Evolutionary conservation across 2,888 invertebrate genomes (phyloP).

Genomic region (Pachydiplax longipennis): DNA sequence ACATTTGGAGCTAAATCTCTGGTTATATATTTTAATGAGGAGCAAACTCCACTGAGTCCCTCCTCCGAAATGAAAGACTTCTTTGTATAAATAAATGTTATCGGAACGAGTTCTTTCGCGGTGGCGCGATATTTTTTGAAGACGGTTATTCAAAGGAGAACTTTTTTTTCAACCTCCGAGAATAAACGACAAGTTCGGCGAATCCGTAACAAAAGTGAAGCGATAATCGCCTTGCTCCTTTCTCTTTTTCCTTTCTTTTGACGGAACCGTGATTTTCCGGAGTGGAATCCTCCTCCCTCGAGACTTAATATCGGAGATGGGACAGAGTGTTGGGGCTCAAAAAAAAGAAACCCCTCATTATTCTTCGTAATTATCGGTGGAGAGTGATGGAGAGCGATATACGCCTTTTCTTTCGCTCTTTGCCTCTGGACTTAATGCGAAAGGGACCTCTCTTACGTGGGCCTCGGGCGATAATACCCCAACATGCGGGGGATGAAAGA

Average conservation of each 20-base stretch:
- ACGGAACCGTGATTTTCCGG: not conserved
- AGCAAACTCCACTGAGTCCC: not conserved
- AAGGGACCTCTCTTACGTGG: not conserved
- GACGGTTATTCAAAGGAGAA: not conserved
- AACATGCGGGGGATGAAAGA: not conserved
- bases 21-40: not conserved
- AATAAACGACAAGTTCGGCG: not conserved
- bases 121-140: not conserved
- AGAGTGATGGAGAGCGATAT: conserved; percentile 4
- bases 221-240: not conserved
- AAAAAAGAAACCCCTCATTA: not conserved
- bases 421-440: not conserved
- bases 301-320: conserved; percentile 10
- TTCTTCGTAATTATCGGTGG: conserved; percentile 2
- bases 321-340: not conserved
- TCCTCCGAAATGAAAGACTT: not conserved
- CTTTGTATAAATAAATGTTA: not conserved
- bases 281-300: not conserved
- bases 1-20: not conserved
- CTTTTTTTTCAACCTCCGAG: not conserved
- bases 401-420: not conserved
- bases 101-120: not conserved
- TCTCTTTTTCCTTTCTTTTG: not conserved
- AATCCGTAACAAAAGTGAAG: not conserved
- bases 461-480: not conserved